phyloP scores from a whole-genome alignment of 2,888 invertebrate genomes.

The Lasioglossum leucozonium region DNA sequence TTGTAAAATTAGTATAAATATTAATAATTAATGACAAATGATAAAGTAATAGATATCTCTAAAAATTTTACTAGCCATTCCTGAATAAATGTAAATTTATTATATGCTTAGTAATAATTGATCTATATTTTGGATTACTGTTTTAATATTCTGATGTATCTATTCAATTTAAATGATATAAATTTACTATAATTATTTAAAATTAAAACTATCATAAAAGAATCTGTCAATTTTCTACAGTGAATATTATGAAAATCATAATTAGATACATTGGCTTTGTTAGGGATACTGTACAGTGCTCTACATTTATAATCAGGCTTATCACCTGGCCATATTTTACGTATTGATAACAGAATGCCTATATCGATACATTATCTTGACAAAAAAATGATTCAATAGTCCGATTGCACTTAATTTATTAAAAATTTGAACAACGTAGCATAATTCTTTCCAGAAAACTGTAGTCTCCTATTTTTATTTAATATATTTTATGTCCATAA shows the following conservation, averaged over 20 bases:
- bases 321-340: slow-evolving; percentile 65
- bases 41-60: neutral
- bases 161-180: slow-evolving; percentile 49
- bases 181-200: slow-evolving; percentile 34
- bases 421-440: slow-evolving; percentile 11
- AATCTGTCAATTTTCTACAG: slow-evolving; percentile 37
- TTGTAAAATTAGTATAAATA: slow-evolving; percentile 18
- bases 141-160: slow-evolving; percentile 64
- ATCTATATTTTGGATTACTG: slow-evolving; percentile 33
- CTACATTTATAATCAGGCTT: slow-evolving; percentile 35
- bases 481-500: slow-evolving; percentile 6
- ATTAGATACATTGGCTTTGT: slow-evolving; percentile 68
- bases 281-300: slow-evolving; percentile 45
- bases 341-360: slow-evolving; percentile 10
- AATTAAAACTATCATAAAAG: slow-evolving; percentile 26
- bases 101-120: slow-evolving; percentile 46
- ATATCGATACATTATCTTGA: slow-evolving; percentile 4
- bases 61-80: slow-evolving; percentile 56
- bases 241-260: slow-evolving; percentile 49
- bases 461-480: neutral
- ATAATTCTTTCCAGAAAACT: neutral
- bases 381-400: slow-evolving; percentile 7
- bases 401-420: slow-evolving; percentile 3
- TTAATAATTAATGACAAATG: slow-evolving; percentile 19
- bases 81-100: slow-evolving; percentile 47